A percentile compares a stretch with the other conserved stretches of the same genome.
Evolutionary conservation across 92 coral and sea anemone genomes (phyloP).

Genomic region (Paramuricea clavata): DNA sequence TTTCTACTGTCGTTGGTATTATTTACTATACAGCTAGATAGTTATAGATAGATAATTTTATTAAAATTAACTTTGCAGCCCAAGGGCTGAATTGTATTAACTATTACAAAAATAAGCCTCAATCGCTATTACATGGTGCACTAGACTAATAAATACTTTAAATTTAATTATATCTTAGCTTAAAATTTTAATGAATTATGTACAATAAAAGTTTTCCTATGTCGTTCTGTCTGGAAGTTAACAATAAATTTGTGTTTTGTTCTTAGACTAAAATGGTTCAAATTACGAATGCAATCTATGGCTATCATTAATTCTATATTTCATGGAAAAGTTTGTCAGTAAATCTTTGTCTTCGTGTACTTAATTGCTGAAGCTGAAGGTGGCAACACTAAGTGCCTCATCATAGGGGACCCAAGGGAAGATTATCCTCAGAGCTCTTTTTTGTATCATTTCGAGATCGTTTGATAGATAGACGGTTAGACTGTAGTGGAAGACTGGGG

Average conservation of each 20-base stretch:
- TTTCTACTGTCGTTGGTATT: too few species aligned
- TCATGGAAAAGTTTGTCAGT: neutral
- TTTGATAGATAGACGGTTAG: neutral
- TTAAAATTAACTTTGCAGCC: neutral
- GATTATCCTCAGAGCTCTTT: constrained; percentile 12
- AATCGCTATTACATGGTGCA: too few species aligned
- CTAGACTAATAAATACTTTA: too few species aligned
- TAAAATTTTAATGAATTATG: neutral
- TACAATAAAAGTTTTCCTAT: neutral
- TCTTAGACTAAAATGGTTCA: neutral
- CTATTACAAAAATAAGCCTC: too few species aligned
- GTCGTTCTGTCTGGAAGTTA: neutral
- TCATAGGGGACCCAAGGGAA: neutral
- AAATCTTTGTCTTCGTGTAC: constrained; percentile 9
- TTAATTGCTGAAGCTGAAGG: neutral
- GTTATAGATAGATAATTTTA: neutral
- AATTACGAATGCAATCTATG: neutral
- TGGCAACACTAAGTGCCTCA: neutral
- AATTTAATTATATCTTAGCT: too few species aligned
- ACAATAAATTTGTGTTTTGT: neutral
- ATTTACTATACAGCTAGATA: too few species aligned
- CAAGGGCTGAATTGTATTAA: neutral
- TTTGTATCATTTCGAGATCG: neutral
- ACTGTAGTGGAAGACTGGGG: too few species aligned
- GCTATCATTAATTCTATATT: neutral